Conservation (phyloP, 2,113 vertebrate species). For the Oncorhynchus keta region DNA sequence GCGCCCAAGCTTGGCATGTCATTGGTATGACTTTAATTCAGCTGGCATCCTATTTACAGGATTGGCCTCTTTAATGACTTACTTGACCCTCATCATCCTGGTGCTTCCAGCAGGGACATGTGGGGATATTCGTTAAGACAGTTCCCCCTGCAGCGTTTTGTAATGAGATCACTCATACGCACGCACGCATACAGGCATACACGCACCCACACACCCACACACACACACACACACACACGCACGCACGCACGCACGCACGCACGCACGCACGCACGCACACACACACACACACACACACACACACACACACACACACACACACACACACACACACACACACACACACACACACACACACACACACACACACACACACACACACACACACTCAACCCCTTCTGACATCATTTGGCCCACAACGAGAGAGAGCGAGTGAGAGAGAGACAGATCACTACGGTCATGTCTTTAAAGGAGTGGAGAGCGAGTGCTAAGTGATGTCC, state of each 20-base stretch:
- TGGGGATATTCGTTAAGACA: not conserved
- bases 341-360: too few relatives aligned
- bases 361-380: too few relatives aligned
- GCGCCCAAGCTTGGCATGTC: conserved; percentile 42
- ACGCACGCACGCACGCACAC: too few relatives aligned
- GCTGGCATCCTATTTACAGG: conserved; percentile 21
- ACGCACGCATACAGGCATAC: too few relatives aligned
- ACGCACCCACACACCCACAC: too few relatives aligned
- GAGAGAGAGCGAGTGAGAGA: conserved; percentile 3
- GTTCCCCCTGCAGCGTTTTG: conserved; percentile 23
- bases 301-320: too few relatives aligned
- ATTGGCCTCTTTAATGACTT: conserved; percentile 58
- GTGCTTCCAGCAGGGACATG: not conserved
- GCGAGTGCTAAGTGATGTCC: conserved; percentile 34
- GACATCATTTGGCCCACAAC: not conserved
- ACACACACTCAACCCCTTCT: too few relatives aligned
- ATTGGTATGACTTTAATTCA: conserved; percentile 47
- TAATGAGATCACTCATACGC: conserved; percentile 37
- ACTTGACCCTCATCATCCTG: conserved; percentile 56
- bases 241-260: too few relatives aligned
- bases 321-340: too few relatives aligned
- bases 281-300: too few relatives aligned
- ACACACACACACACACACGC: too few relatives aligned
- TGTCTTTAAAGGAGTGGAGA: conserved; percentile 2
- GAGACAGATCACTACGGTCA: conserved; percentile 27